Base-by-base conservation (phyloP, 2,888 invertebrate species). In the Melipona beecheii region DNA sequence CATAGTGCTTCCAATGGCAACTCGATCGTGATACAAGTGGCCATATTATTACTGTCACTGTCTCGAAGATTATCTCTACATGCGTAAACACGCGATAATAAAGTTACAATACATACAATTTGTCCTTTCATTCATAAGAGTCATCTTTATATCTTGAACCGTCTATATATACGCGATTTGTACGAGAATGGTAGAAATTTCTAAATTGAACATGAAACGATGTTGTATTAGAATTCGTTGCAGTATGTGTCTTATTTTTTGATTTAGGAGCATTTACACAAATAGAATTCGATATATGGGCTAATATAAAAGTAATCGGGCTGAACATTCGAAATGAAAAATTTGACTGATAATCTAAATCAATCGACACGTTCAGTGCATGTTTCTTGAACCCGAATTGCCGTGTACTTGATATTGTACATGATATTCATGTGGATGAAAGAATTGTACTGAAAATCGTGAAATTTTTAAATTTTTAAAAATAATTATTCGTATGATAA, bases 1-100 rank as follows among this genome's bases (percentile, higher is more conserved):
- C 75, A 64, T 74, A 83, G 82, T 83, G 87, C 88, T 86, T 88
- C 88, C 86, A 64, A 84, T 71, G 78, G 78, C 66, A 81, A 83
- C 89, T 75, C 82, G 85, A 86, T 87, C 86, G 87, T 84, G 87
- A 89, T 87, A 87, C 71, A 80, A 86, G 79, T 83, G 87, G 89
- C 88, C 88, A 88, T 88, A 88, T 85, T 84, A 65, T 15, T 79
- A 86, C 64, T 70, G 81, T 87, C 87, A 89, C 80, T 81, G 75
- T 84, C 52, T 65, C 78, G 52, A 70, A 80, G 21, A 71, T 70
- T 74, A 85, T 69, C 80, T 49, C 52, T 72, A 31, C 21, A 19
- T 36, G 60, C 43, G 36, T 56, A 27, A 54, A 69, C 54, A 81
- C 70, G 68, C 64, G 73, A 82, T 78, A 82, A 83, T 84, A 86